Evolutionary conservation across 2,797 vertebrate species (phyloP), one percentile per base, ranked within the genome.

Genomic region (Gymnoscopelus braueri): DNA sequence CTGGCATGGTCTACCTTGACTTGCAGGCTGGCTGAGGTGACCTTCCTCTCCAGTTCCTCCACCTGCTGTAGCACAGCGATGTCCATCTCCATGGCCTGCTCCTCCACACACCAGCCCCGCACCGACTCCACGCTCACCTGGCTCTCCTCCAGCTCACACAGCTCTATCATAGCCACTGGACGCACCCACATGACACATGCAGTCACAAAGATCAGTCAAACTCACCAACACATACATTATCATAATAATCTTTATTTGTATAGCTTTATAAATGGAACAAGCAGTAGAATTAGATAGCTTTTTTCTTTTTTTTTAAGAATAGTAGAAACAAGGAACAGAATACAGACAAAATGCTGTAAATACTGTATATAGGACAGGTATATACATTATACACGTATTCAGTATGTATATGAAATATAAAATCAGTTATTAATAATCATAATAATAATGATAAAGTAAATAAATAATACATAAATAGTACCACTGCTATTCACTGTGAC

Each of bases 71-170:
- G 95, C 86, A 98, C 89, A 50, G 94, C 95, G 61, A 99, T 95
- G 89, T 99, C 98, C 89, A 96, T 95, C 91, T 98, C 97, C 96
- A 99, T 97, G 2, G 97, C 98, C 92, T 99, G 98, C 81, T 99
- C 98, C 93, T 99, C 97, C 74, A 98, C 93, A 79, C 96, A 99
- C 98, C 98, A 99, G 77, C 96, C 97, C 63, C 96, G 95, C 87
- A 99, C 95, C 5, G 96, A 93, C 89, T 98, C 97, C 82, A 93
- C 96, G 53, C 96, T 98, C 87, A 98, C 95, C 93, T 98, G 97
- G 89, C 96, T 97, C 89, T 98, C 97, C 87, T 98, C 97, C 75
- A 96, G 94, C 91, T 97, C 96, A 66, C 78, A 94, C 87, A 95
- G 93, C 93, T 98, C 97, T 83, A 99, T 98, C 94, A 98, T 95